Evolutionary conservation across 2,888 invertebrate species (phyloP).

Genomic region (Cistogaster globosa): DNA sequence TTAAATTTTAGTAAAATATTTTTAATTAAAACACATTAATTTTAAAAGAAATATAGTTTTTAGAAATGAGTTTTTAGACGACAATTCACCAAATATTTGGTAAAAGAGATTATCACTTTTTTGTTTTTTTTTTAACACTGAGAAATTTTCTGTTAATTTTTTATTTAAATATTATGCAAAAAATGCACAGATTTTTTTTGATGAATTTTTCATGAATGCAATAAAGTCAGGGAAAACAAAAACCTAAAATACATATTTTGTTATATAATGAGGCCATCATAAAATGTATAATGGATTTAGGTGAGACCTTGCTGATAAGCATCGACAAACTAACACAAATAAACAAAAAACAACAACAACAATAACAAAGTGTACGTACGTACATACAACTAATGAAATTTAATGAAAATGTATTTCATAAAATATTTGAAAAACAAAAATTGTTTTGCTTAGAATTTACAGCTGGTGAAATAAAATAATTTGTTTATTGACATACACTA

Average conservation of each 20-base stretch:
- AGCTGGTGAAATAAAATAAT: too few relatives aligned
- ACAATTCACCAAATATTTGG: too few relatives aligned
- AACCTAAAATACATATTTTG: not conserved
- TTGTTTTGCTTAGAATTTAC: too few relatives aligned
- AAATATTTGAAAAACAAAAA: not conserved
- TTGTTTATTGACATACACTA: too few relatives aligned
- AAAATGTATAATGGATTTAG: constrained; percentile 13
- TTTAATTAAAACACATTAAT: too few relatives aligned
- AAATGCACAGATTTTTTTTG: constrained; percentile 7
- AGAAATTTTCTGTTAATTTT: not conserved
- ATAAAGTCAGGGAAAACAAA: not conserved
- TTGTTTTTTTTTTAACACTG: too few relatives aligned
- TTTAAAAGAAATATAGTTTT: too few relatives aligned
- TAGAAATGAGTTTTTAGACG: too few relatives aligned
- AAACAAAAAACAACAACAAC: too few relatives aligned
- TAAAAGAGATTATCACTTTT: too few relatives aligned
- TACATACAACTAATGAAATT: not conserved
- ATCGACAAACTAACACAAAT: not conserved
- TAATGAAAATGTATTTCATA: not conserved
- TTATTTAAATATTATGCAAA: constrained; percentile 17
- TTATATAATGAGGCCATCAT: not conserved
- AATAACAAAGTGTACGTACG: too few relatives aligned
- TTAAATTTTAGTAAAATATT: too few relatives aligned
- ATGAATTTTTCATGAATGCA: constrained; percentile 9
- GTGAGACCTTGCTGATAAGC: not conserved